Evolutionary conservation across 2,888 invertebrate genomes (phyloP).

Genomic region (Agriopis marginaria): DNA sequence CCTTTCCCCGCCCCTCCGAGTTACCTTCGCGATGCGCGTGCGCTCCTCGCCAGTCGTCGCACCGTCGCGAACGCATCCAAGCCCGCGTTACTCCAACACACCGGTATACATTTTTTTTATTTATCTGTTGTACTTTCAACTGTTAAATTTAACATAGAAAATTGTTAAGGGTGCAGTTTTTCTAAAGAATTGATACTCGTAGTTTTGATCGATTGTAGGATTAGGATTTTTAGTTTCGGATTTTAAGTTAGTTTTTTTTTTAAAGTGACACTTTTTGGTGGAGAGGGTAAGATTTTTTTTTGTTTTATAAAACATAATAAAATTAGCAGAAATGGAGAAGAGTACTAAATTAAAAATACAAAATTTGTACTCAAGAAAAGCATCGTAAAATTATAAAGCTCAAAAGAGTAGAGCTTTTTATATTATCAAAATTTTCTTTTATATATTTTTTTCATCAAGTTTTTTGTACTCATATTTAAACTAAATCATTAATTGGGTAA

Average conservation of each 20-base stretch:
- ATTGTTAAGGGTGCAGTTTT: constrained; percentile 12
- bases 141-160: constrained; percentile 8
- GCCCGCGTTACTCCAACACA: constrained; percentile 22
- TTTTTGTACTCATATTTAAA: not conserved
- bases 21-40: constrained; percentile 44
- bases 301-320: not conserved
- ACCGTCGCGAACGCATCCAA: constrained; percentile 43
- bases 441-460: not conserved
- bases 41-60: constrained; percentile 42
- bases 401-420: not conserved
- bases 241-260: not conserved
- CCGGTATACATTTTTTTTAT: constrained; percentile 28
- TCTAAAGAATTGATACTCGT: not conserved
- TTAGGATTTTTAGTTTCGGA: constrained; percentile 1
- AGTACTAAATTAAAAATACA: no score
- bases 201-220: not conserved
- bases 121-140: constrained; percentile 33
- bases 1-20: constrained; percentile 44
- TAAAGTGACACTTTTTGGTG: constrained; percentile 3
- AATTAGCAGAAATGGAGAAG: not conserved
- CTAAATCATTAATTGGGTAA: not conserved
- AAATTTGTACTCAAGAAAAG: not conserved
- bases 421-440: no score
- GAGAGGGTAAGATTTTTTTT: constrained; percentile 21
- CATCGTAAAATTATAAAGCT: not conserved